Evolutionary conservation across 2,113 vertebrate species (phyloP).

Genomic region (Falco punctatus): DNA sequence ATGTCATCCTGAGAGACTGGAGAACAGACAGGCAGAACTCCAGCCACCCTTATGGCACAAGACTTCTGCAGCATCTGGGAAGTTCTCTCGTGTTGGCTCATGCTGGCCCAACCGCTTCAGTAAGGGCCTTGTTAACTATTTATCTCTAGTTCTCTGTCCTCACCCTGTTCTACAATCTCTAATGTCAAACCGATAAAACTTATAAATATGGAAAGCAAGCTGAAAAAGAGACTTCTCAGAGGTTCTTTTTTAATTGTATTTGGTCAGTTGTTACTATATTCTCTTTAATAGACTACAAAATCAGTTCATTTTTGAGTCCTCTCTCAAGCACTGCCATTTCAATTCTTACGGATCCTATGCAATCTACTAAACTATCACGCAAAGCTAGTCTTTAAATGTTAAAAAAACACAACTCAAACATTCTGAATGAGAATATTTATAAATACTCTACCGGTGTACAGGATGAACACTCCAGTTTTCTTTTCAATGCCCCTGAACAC

Average conservation of each 20-base stretch:
- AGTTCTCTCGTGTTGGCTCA: neutral
- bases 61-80: neutral
- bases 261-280: neutral
- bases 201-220: neutral
- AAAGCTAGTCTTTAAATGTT: neutral
- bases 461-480: neutral
- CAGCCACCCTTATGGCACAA: accelerated
- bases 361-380: neutral
- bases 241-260: neutral
- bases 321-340: neutral
- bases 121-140: neutral
- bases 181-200: neutral
- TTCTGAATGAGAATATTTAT: neutral
- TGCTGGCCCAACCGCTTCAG: neutral
- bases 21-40: neutral
- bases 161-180: neutral
- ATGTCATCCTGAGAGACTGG: neutral
- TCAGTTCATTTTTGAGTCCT: neutral
- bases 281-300: neutral
- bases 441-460: neutral
- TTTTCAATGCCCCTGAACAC: neutral
- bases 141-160: neutral
- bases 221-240: neutral
- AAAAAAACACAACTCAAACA: neutral
- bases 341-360: neutral